phyloP scores from a whole-genome alignment of 1,140 invertebrate genomes.

The Bathynomus jamesi region DNA sequence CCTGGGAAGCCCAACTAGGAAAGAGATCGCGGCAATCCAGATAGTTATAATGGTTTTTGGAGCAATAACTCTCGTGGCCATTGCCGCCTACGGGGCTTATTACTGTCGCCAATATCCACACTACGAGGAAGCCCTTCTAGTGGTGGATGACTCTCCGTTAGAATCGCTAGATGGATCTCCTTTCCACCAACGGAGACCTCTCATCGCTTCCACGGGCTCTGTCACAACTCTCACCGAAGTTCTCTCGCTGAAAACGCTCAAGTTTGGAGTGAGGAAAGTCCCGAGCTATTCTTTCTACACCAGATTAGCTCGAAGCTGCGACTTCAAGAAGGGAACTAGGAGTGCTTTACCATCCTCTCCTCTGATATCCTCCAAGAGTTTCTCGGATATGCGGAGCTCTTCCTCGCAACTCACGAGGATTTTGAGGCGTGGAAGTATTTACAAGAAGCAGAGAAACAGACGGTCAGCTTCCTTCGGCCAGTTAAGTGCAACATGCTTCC shows the following conservation, averaged over 20 bases:
- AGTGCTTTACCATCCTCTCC: neutral
- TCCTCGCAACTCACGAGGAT: constrained; percentile 17
- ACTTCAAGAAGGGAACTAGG: neutral
- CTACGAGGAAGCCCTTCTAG: neutral
- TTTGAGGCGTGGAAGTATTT: constrained; percentile 9
- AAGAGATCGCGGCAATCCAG: neutral
- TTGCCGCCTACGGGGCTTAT: neutral
- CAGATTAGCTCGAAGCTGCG: neutral
- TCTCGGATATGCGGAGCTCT: constrained; percentile 5
- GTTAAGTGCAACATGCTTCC: constrained; percentile 17
- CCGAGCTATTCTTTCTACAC: neutral
- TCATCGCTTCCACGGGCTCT: neutral
- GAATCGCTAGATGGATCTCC: neutral
- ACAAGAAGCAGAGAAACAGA: constrained; percentile 14
- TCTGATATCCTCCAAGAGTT: neutral
- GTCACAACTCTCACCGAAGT: neutral
- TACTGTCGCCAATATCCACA: neutral
- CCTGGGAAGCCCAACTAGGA: neutral
- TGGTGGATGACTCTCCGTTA: neutral
- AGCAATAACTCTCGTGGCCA: neutral
- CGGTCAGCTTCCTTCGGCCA: constrained; percentile 22
- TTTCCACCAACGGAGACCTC: neutral
- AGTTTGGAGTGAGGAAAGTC: neutral
- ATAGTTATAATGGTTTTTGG: neutral
- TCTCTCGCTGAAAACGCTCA: constrained; percentile 9